Evolutionary conservation across 2,888 invertebrate genomes (phyloP).

Genomic region (Calameuta filiformis): DNA sequence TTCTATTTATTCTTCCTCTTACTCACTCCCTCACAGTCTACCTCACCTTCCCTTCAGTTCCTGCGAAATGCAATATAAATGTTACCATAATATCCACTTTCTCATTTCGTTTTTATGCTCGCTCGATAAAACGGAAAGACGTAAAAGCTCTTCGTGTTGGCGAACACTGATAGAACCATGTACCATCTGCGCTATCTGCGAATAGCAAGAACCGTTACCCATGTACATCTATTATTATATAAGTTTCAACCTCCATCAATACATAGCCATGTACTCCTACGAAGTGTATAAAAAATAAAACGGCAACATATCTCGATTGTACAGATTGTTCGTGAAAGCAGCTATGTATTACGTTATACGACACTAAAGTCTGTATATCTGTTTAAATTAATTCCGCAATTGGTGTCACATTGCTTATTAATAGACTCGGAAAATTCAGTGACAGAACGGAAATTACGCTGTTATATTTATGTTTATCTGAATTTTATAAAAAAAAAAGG

Average conservation of each 20-base stretch:
- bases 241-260: neutral
- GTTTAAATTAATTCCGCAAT: neutral
- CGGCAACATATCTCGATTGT: neutral
- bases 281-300: neutral
- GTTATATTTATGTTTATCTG: neutral
- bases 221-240: neutral
- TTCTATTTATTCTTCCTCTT: slow-evolving; percentile 8
- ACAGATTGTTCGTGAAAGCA: neutral
- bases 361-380: neutral
- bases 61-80: slow-evolving; percentile 32
- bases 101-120: slow-evolving; percentile 28
- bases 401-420: neutral
- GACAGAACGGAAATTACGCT: neutral
- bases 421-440: neutral
- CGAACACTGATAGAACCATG: neutral
- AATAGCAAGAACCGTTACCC: neutral
- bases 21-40: slow-evolving; percentile 11
- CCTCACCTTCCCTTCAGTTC: slow-evolving; percentile 14
- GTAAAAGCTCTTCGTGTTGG: neutral
- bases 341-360: neutral
- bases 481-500: no score
- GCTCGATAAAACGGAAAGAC: slow-evolving; percentile 29
- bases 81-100: slow-evolving; percentile 37
- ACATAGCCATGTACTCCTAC: neutral
- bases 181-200: neutral